A percentile compares a stretch with the other conserved stretches of the same genome.
phyloP scores from a whole-genome alignment of 2,888 invertebrate genomes.

The Orchestes rusci region DNA sequence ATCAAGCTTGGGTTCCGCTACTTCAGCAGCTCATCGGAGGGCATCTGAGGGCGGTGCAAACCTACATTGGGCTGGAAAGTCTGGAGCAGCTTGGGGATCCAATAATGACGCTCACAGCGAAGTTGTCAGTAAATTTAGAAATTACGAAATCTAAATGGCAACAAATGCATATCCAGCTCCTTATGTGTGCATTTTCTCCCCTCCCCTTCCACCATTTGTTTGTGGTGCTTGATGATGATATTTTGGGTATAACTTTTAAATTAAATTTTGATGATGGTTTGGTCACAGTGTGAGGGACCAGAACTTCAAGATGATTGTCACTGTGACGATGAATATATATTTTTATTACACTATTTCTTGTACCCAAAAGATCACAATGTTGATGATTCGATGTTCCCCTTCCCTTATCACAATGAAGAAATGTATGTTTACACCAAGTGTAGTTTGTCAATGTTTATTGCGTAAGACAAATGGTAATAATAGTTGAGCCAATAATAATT shows the following conservation, averaged over 20 bases:
- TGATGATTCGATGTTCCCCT: slow-evolving; percentile 1
- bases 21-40: slow-evolving; percentile 57
- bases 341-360: no score
- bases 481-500: no score
- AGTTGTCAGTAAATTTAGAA: slow-evolving; percentile 80
- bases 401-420: background rate
- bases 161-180: background rate
- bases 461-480: no score
- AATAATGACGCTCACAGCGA: slow-evolving; percentile 74
- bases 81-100: slow-evolving; percentile 47
- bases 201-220: no score
- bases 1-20: slow-evolving; percentile 49
- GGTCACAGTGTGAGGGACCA: no score
- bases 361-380: no score
- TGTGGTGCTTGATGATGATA: background rate
- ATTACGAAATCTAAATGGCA: slow-evolving; percentile 77
- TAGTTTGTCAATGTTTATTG: no score
- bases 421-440: no score
- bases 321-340: no score
- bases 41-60: slow-evolving; percentile 87
- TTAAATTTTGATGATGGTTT: no score
- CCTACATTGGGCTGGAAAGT: slow-evolving; percentile 55
- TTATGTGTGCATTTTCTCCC: no score
- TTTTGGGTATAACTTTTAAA: background rate
- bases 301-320: no score